Conservation (phyloP, 2,113 vertebrate species). For the Poeciliopsis prolifica region DNA sequence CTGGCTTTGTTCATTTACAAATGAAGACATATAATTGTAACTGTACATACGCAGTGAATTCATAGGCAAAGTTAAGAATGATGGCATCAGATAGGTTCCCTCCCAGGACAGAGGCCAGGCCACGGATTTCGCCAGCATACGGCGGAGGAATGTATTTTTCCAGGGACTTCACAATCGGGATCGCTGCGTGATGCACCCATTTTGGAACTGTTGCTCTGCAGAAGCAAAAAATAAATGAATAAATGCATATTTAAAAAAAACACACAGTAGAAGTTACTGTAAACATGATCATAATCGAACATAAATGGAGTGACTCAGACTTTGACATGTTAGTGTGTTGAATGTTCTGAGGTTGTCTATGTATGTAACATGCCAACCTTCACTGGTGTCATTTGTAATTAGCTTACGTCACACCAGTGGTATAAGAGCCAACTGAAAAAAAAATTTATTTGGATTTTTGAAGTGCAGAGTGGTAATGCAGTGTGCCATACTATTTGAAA, state of each 20-base stretch:
- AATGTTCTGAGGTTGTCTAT: no score
- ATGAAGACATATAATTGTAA: neutral
- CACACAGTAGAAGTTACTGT: neutral
- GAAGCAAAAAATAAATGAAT: neutral
- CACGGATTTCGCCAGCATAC: constrained; percentile 84
- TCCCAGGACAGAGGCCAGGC: constrained; percentile 78
- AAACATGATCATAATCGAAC: neutral
- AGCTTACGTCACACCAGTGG: no score
- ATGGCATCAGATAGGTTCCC: constrained; percentile 80
- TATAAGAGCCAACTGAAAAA: no score
- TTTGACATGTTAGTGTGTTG: no score
- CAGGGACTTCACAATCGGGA: constrained; percentile 68
- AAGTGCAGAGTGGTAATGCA: no score
- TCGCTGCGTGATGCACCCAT: constrained; percentile 83
- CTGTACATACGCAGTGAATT: constrained; percentile 86
- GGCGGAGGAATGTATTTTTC: constrained; percentile 81
- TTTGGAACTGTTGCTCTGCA: constrained; percentile 81
- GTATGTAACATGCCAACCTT: no score
- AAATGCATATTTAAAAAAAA: constrained; percentile 16
- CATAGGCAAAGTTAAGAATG: constrained; percentile 91
- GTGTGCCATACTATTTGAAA: no score
- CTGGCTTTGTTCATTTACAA: neutral
- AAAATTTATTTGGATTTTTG: no score
- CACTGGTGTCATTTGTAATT: no score
- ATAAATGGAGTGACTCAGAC: no score